Conservation (phyloP, 2,797 vertebrate species). For the Sciurus carolinensis region DNA sequence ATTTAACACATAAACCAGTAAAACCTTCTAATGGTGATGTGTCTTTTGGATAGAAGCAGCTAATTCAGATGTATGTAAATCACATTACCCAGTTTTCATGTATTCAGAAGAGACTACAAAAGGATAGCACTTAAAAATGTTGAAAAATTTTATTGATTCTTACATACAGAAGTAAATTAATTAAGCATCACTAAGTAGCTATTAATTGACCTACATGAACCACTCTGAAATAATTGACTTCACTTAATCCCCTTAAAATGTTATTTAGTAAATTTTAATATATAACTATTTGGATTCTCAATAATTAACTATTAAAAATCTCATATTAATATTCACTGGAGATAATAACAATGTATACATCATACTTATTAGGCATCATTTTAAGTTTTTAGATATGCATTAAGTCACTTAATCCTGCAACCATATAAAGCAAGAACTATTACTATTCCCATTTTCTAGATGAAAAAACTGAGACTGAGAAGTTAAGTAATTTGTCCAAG, state of each 20-base stretch:
- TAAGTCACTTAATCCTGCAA: conserved; percentile 6
- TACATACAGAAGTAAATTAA: conserved; percentile 29
- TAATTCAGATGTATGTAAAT: not conserved
- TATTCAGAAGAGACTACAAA: not conserved
- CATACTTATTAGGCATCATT: not conserved
- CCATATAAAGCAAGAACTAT: not conserved
- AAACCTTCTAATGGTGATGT: not conserved
- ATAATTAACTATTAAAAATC: conserved; percentile 45
- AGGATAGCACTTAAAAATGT: not conserved
- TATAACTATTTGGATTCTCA: conserved; percentile 24
- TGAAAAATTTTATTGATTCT: not conserved
- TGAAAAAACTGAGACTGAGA: conserved; percentile 47
- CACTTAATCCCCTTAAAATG: conserved; percentile 28
- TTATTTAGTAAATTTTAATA: conserved; percentile 45
- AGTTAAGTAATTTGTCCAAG: not conserved
- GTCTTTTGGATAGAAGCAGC: not conserved
- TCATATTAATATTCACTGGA: conserved; percentile 27
- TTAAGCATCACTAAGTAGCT: conserved; percentile 25
- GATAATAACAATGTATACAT: not conserved
- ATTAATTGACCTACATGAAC: not conserved
- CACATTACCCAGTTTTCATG: not conserved
- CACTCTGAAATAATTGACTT: conserved; percentile 58
- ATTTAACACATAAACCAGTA: conserved; percentile 23
- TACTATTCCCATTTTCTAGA: conserved; percentile 53
- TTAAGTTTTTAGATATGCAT: not conserved